phyloP scores from a whole-genome alignment of 1,140 invertebrate genomes.

The Hypsibius dujardini region DNA sequence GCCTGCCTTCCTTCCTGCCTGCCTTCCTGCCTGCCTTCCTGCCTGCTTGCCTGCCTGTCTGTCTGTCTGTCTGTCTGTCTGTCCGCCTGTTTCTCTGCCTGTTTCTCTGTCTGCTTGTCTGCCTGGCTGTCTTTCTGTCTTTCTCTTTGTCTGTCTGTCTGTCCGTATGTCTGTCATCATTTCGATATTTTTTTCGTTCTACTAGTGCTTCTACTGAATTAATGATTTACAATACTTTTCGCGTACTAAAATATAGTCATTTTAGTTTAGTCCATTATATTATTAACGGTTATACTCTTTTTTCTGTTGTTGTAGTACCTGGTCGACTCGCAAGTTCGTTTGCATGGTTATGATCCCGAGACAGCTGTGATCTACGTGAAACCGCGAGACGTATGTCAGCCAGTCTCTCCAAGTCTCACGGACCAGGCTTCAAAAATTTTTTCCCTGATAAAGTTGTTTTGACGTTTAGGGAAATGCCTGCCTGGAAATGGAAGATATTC shows the following conservation, averaged over 20 bases:
- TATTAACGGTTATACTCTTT: slow-evolving; percentile 8
- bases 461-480: slow-evolving; percentile 34
- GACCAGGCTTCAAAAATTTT: background rate
- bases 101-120: slow-evolving; percentile 12
- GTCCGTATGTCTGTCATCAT: too few relatives aligned
- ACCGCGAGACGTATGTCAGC: slow-evolving; percentile 35
- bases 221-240: too few relatives aligned
- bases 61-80: too few relatives aligned
- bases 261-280: background rate
- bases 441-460: slow-evolving; percentile 16
- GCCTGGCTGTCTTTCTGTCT: background rate
- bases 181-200: too few relatives aligned
- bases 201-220: too few relatives aligned
- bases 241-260: too few relatives aligned
- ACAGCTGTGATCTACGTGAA: slow-evolving; percentile 36
- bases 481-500: slow-evolving; percentile 40
- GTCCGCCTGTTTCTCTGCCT: slow-evolving; percentile 8
- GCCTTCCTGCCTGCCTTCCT: too few relatives aligned
- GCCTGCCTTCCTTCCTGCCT: too few relatives aligned
- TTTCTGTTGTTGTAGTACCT: slow-evolving; percentile 39
- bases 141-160: too few relatives aligned
- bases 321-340: slow-evolving; percentile 40
- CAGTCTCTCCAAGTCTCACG: too few relatives aligned
- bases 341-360: slow-evolving; percentile 38
- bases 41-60: too few relatives aligned